phyloP scores from a whole-genome alignment of 2,113 vertebrate species.

The Sinocyclocheilus grahami region DNA sequence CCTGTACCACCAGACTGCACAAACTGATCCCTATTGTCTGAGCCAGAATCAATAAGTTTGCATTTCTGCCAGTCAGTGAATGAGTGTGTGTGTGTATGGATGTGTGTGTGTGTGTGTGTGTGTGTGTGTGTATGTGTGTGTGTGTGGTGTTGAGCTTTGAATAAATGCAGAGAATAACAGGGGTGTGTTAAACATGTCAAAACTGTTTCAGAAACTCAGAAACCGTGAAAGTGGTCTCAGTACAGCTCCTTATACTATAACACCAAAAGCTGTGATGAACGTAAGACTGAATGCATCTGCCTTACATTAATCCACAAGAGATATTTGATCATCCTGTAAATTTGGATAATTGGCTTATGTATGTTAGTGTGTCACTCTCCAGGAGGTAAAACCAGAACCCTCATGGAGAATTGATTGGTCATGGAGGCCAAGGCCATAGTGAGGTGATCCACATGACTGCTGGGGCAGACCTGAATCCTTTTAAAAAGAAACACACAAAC shows the following conservation, averaged over 20 bases:
- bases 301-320: background rate
- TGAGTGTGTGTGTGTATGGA: background rate
- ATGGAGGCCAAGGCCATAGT: background rate
- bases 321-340: background rate
- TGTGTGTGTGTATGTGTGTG: background rate
- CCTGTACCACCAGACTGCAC: slow-evolving; percentile 8
- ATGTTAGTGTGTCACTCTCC: background rate
- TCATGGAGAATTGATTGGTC: background rate
- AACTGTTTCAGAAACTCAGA: background rate
- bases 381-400: background rate
- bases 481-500: background rate
- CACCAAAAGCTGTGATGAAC: background rate
- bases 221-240: background rate
- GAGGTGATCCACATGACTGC: background rate
- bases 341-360: background rate
- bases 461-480: background rate
- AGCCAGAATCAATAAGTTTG: slow-evolving; percentile 28
- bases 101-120: too few relatives aligned
- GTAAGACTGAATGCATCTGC: background rate
- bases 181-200: slow-evolving; percentile 11
- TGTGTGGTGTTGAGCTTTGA: background rate
- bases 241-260: background rate
- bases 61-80: background rate
- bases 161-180: slow-evolving; percentile 30
- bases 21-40: slow-evolving; percentile 30